phyloP scores from a whole-genome alignment of 2,113 vertebrate species.

The Hystrix cristata region DNA sequence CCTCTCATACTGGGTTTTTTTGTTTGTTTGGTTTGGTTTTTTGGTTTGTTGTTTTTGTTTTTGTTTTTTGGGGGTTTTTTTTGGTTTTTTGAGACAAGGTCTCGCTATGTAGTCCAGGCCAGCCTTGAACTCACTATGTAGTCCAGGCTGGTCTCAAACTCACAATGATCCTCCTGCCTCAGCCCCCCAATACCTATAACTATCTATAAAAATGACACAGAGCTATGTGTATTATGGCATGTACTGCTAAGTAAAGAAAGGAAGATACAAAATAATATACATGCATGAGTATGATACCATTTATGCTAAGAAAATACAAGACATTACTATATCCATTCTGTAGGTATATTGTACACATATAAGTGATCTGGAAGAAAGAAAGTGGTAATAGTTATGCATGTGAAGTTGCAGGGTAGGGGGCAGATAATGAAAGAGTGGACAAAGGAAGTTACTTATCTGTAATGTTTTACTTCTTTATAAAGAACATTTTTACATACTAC shows the following conservation, averaged over 20 bases:
- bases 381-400: neutral
- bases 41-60: no score
- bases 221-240: neutral
- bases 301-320: neutral
- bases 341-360: neutral
- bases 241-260: neutral
- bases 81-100: no score
- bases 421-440: neutral
- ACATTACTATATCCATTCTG: neutral
- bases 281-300: neutral
- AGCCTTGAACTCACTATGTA: no score
- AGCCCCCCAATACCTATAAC: no score
- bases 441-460: neutral
- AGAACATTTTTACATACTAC: neutral
- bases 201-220: conserved; percentile 4
- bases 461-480: neutral
- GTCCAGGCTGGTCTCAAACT: no score
- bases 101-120: no score
- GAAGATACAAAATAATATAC: neutral
- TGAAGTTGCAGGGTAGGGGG: neutral
- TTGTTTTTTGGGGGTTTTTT: no score
- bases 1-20: no score
- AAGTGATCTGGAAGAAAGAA: neutral
- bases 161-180: no score
- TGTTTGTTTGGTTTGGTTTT: no score